Base-by-base conservation (phyloP, 2,888 invertebrate species). In the Drosophila pullipes region DNA sequence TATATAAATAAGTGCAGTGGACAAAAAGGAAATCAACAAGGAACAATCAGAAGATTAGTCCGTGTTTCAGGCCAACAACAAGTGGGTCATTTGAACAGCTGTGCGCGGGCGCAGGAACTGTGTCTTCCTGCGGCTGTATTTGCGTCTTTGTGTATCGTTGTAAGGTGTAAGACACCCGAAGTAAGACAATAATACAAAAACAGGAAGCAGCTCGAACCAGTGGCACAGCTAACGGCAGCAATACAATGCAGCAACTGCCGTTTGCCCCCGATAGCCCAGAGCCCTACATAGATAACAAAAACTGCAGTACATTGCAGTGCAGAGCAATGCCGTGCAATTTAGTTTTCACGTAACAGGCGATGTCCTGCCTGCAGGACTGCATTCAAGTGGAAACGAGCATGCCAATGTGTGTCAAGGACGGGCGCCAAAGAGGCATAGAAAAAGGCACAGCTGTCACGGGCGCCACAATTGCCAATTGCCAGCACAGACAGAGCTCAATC, bases 381-480 rank as follows among this genome's bases (percentile, higher is more conserved):
- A 81, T 33, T 81, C 78, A 74, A 76, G 83, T 89, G 90, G 84
- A 83, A 89, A 47, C 47, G 9, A 76, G 65, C 33, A 49, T 31
- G 50, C 37, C 35, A 65, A 89, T 86, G 71, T 85, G 81, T 85
- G 89, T 90, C 89, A 90, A 85, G 91, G 89, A 89, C 91, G 71
- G 71, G 89, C 85, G 85, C 85, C 90, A 85, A 74, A 37, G 25
- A 55, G 54, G 25, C 58, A n/a, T 13, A 30, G 28, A 18, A 6
- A 30, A 9, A 28, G 33, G 41, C 41, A 62, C 90, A 89, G 77
- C 85, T 87, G 83, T 75, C 49, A 58, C 41, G 25, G 54, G 49
- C 71, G 68, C 47, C 47, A 47, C 47, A 59, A 66, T 39, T 44
- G 44, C 22, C 53, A 37, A 16, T 47, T 60, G 33, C 5, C 62